These are phyloP conservation scores for Rhogogaster chlorosoma DNA, from an alignment of 2,888 invertebrate genomes.

Conservation along the genomic window DNA sequence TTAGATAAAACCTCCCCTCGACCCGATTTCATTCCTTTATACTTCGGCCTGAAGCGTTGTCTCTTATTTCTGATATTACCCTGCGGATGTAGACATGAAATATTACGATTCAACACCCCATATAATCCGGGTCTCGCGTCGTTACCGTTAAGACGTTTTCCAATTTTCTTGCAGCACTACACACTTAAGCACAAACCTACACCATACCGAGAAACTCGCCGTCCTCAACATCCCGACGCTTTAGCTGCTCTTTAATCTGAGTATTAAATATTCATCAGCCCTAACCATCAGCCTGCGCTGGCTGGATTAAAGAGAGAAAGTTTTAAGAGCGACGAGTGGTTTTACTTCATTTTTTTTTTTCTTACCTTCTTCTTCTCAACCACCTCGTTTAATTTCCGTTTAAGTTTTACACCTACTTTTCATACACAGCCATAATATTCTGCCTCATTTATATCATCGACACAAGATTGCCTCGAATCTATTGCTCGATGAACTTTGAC, in stretches of 20 bases:
- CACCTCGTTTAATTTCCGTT: not conserved
- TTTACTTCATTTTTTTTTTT: not conserved
- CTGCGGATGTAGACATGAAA: not conserved
- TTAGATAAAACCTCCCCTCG: not conserved
- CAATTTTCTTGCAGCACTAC: not conserved
- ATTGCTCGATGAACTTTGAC: no score
- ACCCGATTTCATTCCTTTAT: not conserved
- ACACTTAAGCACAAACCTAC: not conserved
- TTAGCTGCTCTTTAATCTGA: conserved; percentile 15
- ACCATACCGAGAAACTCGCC: not conserved
- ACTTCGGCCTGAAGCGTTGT: not conserved
- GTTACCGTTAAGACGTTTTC: conserved; percentile 11
- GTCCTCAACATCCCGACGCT: not conserved
- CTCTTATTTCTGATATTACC: not conserved
- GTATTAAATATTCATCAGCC: conserved; percentile 19
- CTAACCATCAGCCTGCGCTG: not conserved
- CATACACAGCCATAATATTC: not conserved
- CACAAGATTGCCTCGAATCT: no score
- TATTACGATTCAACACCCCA: conserved; percentile 7
- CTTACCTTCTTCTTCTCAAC: not conserved
- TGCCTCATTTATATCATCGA: not conserved
- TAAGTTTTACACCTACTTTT: not conserved
- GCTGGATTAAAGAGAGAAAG: conserved; percentile 11
- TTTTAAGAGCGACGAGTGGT: not conserved
- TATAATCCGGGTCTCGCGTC: not conserved